Percentiles rank a stretch among this genome's conserved stretches.
Conservation (phyloP, 2,888 invertebrate genomes). For the Drosophila colorata region DNA sequence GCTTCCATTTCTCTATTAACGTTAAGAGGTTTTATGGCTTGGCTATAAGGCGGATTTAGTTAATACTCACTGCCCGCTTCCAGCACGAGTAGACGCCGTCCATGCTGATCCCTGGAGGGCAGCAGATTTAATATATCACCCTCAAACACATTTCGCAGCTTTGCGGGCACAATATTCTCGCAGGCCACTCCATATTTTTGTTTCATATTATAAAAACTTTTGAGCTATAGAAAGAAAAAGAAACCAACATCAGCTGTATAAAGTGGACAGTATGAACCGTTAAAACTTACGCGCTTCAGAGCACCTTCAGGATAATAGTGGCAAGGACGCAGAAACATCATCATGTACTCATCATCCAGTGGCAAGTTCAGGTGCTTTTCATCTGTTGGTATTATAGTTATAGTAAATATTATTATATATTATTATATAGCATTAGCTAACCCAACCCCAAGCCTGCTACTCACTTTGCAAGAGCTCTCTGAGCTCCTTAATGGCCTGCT, state of each 20-base stretch:
- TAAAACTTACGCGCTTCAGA: constrained; percentile 88
- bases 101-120: constrained; percentile 89
- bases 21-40: neutral
- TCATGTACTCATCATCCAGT: constrained; percentile 90
- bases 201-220: constrained; percentile 90
- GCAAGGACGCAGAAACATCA: constrained; percentile 93
- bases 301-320: constrained; percentile 94
- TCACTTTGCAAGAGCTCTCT: constrained; percentile 86
- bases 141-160: constrained; percentile 88
- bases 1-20: constrained; percentile 89
- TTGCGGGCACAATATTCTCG: constrained; percentile 88
- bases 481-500: constrained; percentile 87
- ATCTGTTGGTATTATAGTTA: constrained; percentile 84
- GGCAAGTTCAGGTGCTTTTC: constrained; percentile 88
- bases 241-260: neutral
- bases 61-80: constrained; percentile 89
- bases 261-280: too few species aligned
- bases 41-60: too few species aligned
- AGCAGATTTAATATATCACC: constrained; percentile 89
- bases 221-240: constrained; percentile 86
- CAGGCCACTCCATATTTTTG: constrained; percentile 88
- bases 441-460: neutral
- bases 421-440: too few species aligned
- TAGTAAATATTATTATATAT: too few species aligned
- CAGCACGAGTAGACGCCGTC: constrained; percentile 89